Evolutionary conservation across 2,888 invertebrate species (phyloP).

Genomic region (Brachycybe producta): DNA sequence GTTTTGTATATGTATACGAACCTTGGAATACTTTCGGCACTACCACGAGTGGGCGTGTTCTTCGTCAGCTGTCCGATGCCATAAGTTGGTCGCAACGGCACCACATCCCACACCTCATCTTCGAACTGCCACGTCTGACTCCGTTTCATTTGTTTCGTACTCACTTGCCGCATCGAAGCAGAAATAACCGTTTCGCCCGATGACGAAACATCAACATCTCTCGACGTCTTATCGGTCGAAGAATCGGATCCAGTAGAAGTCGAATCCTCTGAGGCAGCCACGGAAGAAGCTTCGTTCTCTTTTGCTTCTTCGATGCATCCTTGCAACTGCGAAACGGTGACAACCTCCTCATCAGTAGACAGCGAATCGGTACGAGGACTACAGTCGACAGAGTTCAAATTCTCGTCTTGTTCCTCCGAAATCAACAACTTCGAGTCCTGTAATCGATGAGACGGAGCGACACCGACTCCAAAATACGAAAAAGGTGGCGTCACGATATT

Average conservation of each 20-base stretch:
- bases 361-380: neutral
- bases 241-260: constrained; percentile 35
- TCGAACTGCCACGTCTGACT: constrained; percentile 25
- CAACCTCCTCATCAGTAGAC: neutral
- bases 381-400: neutral
- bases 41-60: constrained; percentile 12
- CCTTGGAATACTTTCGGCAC: constrained; percentile 20
- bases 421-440: constrained; percentile 10
- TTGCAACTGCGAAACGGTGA: constrained; percentile 21
- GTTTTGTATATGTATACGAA: no score
- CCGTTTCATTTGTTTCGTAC: constrained; percentile 19
- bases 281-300: constrained; percentile 29
- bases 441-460: neutral
- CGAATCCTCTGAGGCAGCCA: constrained; percentile 24
- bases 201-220: constrained; percentile 21
- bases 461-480: constrained; percentile 23
- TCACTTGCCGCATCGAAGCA: constrained; percentile 13
- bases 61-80: constrained; percentile 11
- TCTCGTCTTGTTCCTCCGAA: constrained; percentile 11
- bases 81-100: constrained; percentile 3
- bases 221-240: constrained; percentile 20
- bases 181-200: constrained; percentile 20
- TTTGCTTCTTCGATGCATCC: constrained; percentile 40
- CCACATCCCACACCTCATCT: constrained; percentile 13
- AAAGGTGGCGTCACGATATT: constrained; percentile 31